Evolutionary conservation across 2,113 vertebrate genomes (phyloP).

Genomic region (Phrynosoma platyrhinos): DNA sequence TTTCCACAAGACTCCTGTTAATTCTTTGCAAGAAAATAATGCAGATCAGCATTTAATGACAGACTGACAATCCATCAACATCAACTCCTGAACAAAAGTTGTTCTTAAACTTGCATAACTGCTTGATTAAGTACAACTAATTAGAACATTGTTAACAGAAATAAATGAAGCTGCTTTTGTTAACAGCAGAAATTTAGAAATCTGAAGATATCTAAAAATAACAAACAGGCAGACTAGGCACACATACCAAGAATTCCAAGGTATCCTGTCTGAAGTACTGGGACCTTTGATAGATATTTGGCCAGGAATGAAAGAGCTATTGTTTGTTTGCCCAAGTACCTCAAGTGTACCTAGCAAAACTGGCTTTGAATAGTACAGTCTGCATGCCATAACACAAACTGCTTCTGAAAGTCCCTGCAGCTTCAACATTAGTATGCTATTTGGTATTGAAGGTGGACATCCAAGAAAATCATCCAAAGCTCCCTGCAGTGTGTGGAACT

Average conservation of each 20-base stretch:
- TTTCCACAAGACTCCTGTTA: not conserved
- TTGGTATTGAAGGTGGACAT: not conserved
- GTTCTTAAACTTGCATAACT: not conserved
- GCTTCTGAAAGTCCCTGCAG: not conserved
- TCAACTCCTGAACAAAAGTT: not conserved
- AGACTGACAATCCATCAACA: not conserved
- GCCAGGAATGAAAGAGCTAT: not conserved
- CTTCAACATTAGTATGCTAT: not conserved
- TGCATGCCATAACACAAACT: not conserved
- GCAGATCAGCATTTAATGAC: conserved; percentile 12
- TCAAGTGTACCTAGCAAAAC: not conserved
- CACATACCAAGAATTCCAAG: not conserved
- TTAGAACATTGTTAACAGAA: not conserved
- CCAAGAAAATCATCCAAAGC: not conserved
- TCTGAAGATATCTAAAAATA: conserved; percentile 1
- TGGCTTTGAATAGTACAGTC: conserved; percentile 2
- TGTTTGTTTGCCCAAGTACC: not conserved
- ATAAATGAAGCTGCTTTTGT: not conserved
- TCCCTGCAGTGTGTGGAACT: not conserved
- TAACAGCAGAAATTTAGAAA: conserved; percentile 9
- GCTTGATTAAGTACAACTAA: conserved; percentile 1
- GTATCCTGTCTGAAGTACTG: not conserved
- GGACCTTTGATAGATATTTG: not conserved
- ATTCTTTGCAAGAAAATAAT: conserved; percentile 17
- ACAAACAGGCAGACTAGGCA: not conserved